These are phyloP conservation scores for Drosophila helvetica DNA, from an alignment of 2,888 invertebrate species.

Conservation along the genomic window DNA sequence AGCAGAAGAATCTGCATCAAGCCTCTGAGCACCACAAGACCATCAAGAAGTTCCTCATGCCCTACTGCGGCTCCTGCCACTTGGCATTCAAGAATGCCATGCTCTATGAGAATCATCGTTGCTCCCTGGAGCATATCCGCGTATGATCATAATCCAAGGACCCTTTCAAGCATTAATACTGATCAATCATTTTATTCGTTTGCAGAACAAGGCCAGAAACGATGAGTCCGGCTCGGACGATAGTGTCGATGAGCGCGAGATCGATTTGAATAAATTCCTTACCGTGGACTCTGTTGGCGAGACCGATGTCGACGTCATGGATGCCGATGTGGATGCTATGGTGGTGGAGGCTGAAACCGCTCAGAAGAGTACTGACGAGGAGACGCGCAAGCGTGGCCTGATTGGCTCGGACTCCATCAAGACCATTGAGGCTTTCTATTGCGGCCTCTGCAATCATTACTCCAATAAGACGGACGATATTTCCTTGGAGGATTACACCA, in stretches of 20 bases:
- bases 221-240: slow-evolving; percentile 86
- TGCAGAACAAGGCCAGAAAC: slow-evolving; percentile 86
- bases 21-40: slow-evolving; percentile 91
- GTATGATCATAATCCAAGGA: slow-evolving; percentile 83
- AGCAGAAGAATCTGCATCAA: slow-evolving; percentile 91
- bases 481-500: slow-evolving; percentile 87
- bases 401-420: slow-evolving; percentile 91
- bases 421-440: slow-evolving; percentile 91
- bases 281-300: slow-evolving; percentile 95
- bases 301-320: slow-evolving; percentile 86
- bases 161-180: not conserved
- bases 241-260: slow-evolving; percentile 89
- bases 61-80: slow-evolving; percentile 91
- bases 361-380: slow-evolving; percentile 86
- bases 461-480: slow-evolving; percentile 86
- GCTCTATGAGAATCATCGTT: slow-evolving; percentile 93
- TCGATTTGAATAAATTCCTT: slow-evolving; percentile 93
- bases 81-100: slow-evolving; percentile 92
- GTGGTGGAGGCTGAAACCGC: slow-evolving; percentile 85
- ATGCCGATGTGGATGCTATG: slow-evolving; percentile 85
- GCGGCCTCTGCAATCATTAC: slow-evolving; percentile 91
- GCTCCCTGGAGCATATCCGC: slow-evolving; percentile 92
- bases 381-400: slow-evolving; percentile 87
- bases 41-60: slow-evolving; percentile 93
- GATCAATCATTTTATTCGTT: not conserved